Evolutionary conservation across 2,888 invertebrate genomes (phyloP).

Genomic region (Cephus pulcher): DNA sequence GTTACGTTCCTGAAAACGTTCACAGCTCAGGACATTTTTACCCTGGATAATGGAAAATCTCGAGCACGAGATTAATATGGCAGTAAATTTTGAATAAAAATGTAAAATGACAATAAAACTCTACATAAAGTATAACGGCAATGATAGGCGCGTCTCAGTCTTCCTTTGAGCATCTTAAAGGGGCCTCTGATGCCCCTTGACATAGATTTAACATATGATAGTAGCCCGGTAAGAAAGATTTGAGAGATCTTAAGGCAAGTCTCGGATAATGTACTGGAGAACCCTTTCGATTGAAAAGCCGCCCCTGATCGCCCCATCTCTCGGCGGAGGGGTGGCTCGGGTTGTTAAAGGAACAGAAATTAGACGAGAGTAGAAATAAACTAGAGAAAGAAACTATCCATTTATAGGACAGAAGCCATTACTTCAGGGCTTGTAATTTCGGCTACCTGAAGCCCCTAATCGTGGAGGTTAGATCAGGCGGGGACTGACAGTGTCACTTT

Average conservation of each 20-base stretch:
- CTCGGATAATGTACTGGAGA: neutral
- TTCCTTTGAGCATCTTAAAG: neutral
- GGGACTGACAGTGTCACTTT: conserved; percentile 37
- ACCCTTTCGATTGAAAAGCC: neutral
- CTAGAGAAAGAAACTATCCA: neutral
- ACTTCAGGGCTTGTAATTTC: conserved; percentile 16
- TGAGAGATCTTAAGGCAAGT: neutral
- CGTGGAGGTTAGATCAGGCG: neutral
- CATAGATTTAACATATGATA: neutral
- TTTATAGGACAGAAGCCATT: conserved; percentile 8
- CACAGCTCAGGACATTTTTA: neutral
- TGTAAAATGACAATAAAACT: neutral
- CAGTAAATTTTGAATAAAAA: neutral
- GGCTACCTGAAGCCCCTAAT: neutral
- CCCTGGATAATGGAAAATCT: neutral
- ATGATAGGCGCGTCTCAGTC: neutral
- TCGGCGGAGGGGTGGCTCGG: neutral
- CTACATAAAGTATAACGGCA: neutral
- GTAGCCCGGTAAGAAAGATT: neutral
- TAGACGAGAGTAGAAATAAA: neutral
- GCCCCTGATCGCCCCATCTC: neutral
- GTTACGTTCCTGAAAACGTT: neutral
- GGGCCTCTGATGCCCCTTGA: neutral
- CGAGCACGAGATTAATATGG: neutral
- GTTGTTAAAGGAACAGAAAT: neutral